Percentiles rank a stretch among this genome's conserved stretches.
Conservation (phyloP, 2,888 invertebrate genomes). For the Drosophila hamatofila region DNA sequence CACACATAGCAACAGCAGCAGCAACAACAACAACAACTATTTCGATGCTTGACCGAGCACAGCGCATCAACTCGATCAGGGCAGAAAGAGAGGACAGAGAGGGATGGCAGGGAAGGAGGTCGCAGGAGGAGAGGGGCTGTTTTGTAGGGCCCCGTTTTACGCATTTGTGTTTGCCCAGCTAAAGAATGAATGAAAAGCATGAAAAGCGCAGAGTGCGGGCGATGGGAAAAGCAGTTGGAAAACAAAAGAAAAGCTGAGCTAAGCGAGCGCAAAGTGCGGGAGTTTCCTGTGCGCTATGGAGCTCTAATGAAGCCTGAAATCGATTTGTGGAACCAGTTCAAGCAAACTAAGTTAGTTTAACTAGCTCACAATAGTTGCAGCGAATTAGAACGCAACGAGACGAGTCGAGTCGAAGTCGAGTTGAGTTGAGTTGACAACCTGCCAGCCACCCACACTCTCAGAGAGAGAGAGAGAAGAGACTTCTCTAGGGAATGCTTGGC, state of each 20-base stretch:
- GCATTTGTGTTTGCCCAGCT: slow-evolving; percentile 13
- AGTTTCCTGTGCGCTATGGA: slow-evolving; percentile 75
- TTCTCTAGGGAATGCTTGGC: background rate
- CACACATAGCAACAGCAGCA: slow-evolving; percentile 18
- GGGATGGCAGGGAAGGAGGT: background rate
- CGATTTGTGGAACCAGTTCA: slow-evolving; percentile 63
- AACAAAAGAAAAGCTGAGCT: slow-evolving; percentile 56
- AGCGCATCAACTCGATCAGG: slow-evolving; percentile 50
- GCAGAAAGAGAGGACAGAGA: background rate
- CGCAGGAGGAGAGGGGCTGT: background rate
- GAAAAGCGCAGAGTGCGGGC: background rate
- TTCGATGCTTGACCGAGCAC: slow-evolving; percentile 73
- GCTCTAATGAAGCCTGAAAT: slow-evolving; percentile 82
- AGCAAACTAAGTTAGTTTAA: too few relatives aligned
- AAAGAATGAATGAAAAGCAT: slow-evolving; percentile 9
- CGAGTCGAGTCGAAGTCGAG: background rate
- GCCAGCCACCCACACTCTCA: slow-evolving; percentile 21
- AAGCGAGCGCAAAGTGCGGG: slow-evolving; percentile 59
- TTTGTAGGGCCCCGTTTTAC: background rate
- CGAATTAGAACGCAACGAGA: slow-evolving; percentile 54
- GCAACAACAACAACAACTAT: slow-evolving; percentile 34
- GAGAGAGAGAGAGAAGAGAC: background rate
- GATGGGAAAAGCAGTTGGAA: too few relatives aligned
- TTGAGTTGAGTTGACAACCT: background rate
- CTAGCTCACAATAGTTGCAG: slow-evolving; percentile 14